phyloP scores from a whole-genome alignment of 2,888 invertebrate species.

The Reticulitermes lucifugus region DNA sequence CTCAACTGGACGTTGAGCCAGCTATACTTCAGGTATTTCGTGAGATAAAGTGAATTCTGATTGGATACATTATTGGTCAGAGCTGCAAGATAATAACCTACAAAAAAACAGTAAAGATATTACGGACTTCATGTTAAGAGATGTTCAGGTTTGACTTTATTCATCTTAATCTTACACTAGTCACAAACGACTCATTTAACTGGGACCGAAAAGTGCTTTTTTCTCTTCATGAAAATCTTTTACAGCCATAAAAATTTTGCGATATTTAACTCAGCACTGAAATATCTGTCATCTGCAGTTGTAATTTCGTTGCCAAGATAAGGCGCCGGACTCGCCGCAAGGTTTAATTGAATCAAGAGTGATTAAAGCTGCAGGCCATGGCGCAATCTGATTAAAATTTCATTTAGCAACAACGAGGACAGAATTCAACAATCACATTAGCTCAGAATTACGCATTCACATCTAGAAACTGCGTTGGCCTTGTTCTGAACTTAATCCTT shows the following conservation, averaged over 20 bases:
- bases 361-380: constrained; percentile 33
- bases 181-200: too few species aligned
- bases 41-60: too few species aligned
- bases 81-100: too few species aligned
- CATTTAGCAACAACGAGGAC: constrained; percentile 32
- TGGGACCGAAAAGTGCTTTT: too few species aligned
- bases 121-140: too few species aligned
- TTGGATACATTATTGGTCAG: too few species aligned
- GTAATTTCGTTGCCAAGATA: background rate
- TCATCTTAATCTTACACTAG: too few species aligned
- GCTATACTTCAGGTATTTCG: too few species aligned
- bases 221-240: too few species aligned
- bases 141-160: too few species aligned
- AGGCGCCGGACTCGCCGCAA: background rate
- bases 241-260: background rate
- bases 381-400: constrained; percentile 42
- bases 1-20: too few species aligned
- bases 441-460: constrained; percentile 20
- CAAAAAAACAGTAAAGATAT: too few species aligned
- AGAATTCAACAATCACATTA: constrained; percentile 34
- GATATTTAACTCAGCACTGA: background rate
- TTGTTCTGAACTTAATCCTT: constrained; percentile 23
- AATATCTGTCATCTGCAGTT: constrained; percentile 3
- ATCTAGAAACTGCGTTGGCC: background rate
- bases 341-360: constrained; percentile 23